Evolutionary conservation across 2,888 invertebrate genomes (phyloP).

Genomic region (Diogma glabrata): DNA sequence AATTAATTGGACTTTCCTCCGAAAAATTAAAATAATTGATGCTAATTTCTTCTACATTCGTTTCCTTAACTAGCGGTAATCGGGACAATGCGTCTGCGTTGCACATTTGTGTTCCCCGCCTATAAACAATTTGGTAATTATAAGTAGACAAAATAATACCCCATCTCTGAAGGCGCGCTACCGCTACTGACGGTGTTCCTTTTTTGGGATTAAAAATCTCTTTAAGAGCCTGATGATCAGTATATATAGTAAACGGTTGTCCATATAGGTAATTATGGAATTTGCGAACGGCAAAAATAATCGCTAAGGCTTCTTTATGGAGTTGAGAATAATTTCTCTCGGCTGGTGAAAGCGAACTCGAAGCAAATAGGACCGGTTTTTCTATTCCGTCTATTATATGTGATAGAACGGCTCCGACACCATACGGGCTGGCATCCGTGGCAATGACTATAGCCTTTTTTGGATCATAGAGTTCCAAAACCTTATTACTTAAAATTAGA

Average conservation of each 20-base stretch:
- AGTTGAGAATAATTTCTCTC: slow-evolving; percentile 9
- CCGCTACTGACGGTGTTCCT: slow-evolving; percentile 14
- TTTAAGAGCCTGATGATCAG: slow-evolving; percentile 17
- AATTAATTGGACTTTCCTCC: too few species aligned
- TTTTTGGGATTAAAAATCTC: slow-evolving; percentile 18
- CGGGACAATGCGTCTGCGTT: too few species aligned
- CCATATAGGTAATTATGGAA: slow-evolving; percentile 32
- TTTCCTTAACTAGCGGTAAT: too few species aligned
- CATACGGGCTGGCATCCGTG: slow-evolving; percentile 14
- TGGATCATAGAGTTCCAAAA: slow-evolving; percentile 15
- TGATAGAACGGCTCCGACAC: slow-evolving; percentile 13
- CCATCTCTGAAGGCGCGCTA: slow-evolving; percentile 24
- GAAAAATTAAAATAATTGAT: too few species aligned
- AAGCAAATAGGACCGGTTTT: slow-evolving; percentile 16
- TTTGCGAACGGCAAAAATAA: too few species aligned
- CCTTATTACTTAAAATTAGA: slow-evolving; percentile 10
- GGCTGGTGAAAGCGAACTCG: slow-evolving; percentile 12
- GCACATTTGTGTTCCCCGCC: too few species aligned
- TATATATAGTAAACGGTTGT: slow-evolving; percentile 15
- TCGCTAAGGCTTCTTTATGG: neutral
- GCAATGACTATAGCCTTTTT: slow-evolving; percentile 12
- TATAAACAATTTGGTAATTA: slow-evolving; percentile 15
- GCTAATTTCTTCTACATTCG: too few species aligned
- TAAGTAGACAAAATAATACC: slow-evolving; percentile 18
- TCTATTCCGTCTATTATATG: slow-evolving; percentile 17